Conservation (phyloP, 2,888 invertebrate species). For the Morinoia aosen region DNA sequence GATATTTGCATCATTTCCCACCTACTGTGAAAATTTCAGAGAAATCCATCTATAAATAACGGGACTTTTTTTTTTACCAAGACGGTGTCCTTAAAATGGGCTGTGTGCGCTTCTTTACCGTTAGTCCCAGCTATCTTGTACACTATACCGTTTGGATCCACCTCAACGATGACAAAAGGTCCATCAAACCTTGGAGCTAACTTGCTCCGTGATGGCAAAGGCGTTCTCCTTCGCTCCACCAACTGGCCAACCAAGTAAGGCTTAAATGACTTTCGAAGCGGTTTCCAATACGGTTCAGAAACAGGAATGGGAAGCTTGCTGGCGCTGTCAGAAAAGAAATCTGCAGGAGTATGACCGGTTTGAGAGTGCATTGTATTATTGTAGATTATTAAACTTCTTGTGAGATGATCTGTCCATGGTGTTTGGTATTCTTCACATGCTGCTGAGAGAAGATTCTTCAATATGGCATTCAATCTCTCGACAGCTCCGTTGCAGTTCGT, state of each 20-base stretch:
- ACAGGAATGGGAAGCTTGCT: background rate
- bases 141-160: background rate
- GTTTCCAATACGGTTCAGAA: background rate
- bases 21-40: too few species aligned
- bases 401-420: constrained; percentile 1
- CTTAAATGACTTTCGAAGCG: background rate
- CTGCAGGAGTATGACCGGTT: background rate
- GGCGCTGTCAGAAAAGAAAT: background rate
- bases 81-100: too few species aligned
- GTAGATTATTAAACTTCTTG: background rate
- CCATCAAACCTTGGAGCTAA: background rate
- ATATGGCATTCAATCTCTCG: background rate
- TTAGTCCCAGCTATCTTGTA: background rate
- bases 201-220: background rate
- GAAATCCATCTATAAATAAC: too few species aligned
- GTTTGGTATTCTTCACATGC: constrained; percentile 22
- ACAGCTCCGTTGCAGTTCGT: background rate
- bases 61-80: too few species aligned
- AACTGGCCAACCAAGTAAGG: background rate
- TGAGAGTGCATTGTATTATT: background rate
- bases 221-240: background rate
- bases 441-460: background rate
- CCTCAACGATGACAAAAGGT: background rate
- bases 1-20: too few species aligned
- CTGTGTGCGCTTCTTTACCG: background rate